Percentiles rank a stretch among this genome's conserved stretches.
Conservation (phyloP, 2,113 vertebrate species). For the Raja brachyura region DNA sequence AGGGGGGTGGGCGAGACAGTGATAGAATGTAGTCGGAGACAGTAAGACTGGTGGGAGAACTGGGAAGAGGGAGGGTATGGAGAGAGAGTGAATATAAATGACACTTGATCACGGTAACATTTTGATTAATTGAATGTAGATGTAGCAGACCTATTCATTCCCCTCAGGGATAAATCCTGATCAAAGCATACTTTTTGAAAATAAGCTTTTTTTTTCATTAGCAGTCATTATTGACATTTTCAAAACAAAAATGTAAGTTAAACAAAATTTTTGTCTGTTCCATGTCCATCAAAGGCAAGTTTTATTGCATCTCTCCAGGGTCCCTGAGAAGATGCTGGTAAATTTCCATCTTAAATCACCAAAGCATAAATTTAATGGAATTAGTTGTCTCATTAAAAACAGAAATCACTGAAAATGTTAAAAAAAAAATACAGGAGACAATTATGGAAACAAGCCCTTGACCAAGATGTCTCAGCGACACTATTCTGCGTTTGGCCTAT, state of each 20-base stretch:
- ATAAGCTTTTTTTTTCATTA: not conserved
- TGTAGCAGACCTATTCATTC: not conserved
- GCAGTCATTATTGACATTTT: not conserved
- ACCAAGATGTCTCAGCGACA: too few species aligned
- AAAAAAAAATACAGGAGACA: too few species aligned
- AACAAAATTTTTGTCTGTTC: not conserved
- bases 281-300: not conserved
- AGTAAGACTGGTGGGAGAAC: too few species aligned
- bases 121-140: not conserved
- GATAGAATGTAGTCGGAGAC: too few species aligned
- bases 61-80: too few species aligned
- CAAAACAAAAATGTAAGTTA: not conserved
- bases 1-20: too few species aligned
- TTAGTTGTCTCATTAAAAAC: not conserved
- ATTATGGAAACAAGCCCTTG: too few species aligned
- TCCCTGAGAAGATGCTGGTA: not conserved
- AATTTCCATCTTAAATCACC: not conserved
- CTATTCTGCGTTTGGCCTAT: too few species aligned
- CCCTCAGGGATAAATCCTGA: not conserved
- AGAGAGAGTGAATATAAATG: not conserved
- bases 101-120: not conserved
- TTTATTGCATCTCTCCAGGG: not conserved
- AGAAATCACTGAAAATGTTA: too few species aligned
- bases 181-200: not conserved
- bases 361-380: not conserved